phyloP scores from a whole-genome alignment of 2,797 vertebrate species.

The Chanos chanos region DNA sequence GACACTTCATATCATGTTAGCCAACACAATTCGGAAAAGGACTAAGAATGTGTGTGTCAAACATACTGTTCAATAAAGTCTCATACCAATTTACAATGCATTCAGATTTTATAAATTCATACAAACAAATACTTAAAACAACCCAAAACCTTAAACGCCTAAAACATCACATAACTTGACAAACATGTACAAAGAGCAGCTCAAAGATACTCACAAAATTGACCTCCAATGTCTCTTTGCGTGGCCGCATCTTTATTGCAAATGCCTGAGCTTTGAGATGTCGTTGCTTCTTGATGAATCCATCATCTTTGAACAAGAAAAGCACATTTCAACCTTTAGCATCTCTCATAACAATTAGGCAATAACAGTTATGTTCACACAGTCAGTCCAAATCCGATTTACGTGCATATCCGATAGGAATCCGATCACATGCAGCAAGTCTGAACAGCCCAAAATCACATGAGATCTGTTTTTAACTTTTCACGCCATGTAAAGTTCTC shows the following conservation, averaged over 20 bases:
- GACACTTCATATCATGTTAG: too few species aligned
- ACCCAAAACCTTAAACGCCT: background rate
- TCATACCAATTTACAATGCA: too few species aligned
- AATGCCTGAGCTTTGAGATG: conserved; percentile 89
- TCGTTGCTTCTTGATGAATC: conserved; percentile 83
- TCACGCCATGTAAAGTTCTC: too few species aligned
- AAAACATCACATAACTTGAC: background rate
- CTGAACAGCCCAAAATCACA: too few species aligned
- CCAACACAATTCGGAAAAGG: too few species aligned
- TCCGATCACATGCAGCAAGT: too few species aligned
- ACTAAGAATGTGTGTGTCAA: background rate
- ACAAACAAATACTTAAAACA: background rate
- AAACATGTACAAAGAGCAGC: background rate
- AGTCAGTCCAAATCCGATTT: too few species aligned
- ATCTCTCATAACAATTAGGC: background rate
- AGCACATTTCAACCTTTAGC: background rate
- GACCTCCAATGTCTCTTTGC: conserved; percentile 92
- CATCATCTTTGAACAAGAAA: conserved; percentile 76
- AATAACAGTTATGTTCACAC: too few species aligned
- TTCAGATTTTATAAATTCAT: background rate
- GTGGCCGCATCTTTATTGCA: conserved; percentile 95
- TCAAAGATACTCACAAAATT: conserved; percentile 87
- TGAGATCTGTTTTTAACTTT: too few species aligned
- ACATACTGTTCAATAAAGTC: background rate
- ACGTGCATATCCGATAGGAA: too few species aligned